Evolutionary conservation across 2,113 vertebrate species (phyloP).

Genomic region (Melozone crissalis): DNA sequence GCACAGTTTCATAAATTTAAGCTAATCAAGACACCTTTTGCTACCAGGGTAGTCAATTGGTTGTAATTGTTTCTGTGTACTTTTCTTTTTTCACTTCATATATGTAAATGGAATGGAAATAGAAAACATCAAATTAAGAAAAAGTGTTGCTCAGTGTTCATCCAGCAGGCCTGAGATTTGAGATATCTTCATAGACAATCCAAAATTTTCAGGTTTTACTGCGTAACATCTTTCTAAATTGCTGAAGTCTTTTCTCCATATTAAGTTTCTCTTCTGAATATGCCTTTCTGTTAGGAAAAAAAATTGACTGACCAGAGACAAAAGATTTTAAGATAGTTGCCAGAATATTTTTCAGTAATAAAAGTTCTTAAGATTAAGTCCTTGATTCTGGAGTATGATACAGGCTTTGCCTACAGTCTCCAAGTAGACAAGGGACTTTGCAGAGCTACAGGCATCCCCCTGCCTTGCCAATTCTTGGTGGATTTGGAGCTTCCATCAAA

Average conservation of each 20-base stretch:
- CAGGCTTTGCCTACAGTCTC: neutral
- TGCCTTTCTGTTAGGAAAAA: neutral
- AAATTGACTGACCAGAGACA: neutral
- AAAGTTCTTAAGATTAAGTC: neutral
- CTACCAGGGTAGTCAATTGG: neutral
- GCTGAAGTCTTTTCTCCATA: neutral
- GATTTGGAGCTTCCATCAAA: neutral
- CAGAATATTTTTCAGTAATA: neutral
- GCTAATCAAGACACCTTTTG: conserved; percentile 20
- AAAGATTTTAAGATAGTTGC: neutral
- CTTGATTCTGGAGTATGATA: neutral
- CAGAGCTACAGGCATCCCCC: neutral
- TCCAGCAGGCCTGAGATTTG: neutral
- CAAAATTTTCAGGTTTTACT: neutral
- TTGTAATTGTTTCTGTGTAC: neutral
- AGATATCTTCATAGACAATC: neutral
- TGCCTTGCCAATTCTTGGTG: neutral
- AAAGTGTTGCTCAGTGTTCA: neutral
- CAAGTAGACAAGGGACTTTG: neutral
- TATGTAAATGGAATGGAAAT: neutral
- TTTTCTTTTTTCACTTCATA: neutral
- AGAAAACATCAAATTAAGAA: neutral
- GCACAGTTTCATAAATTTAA: conserved; percentile 32
- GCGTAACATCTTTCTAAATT: neutral
- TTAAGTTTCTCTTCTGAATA: neutral